These are phyloP conservation scores for Monochamus alternatus DNA, from an alignment of 2,888 invertebrate species.

Conservation along the genomic window DNA sequence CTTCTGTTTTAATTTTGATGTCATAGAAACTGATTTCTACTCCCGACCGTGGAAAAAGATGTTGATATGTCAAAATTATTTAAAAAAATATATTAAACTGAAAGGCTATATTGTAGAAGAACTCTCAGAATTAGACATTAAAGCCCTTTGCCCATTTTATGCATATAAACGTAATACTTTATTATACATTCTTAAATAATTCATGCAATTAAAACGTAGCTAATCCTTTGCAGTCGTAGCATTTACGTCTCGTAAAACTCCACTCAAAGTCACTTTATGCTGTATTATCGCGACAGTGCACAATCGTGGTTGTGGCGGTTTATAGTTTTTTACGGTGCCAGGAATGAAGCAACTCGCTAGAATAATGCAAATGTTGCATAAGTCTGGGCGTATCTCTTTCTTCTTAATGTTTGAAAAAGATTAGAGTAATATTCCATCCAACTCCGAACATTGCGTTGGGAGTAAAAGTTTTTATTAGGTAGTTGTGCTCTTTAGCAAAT, in stretches of 20 bases:
- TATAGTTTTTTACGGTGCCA: slow-evolving; percentile 25
- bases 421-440: not conserved
- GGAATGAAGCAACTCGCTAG: slow-evolving; percentile 6
- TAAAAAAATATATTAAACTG: too few species aligned
- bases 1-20: too few species aligned
- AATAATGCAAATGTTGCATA: slow-evolving; percentile 30
- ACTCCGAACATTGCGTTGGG: not conserved
- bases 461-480: slow-evolving; percentile 4
- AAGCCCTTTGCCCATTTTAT: too few species aligned
- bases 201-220: not conserved
- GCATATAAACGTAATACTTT: too few species aligned
- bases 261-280: slow-evolving; percentile 12
- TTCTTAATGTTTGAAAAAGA: slow-evolving; percentile 9
- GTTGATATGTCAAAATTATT: too few species aligned
- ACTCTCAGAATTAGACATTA: too few species aligned
- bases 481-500: too few species aligned
- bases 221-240: slow-evolving; percentile 1
- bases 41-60: too few species aligned
- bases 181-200: not conserved
- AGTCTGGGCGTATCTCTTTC: slow-evolving; percentile 15
- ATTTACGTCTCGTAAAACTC: not conserved
- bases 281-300: slow-evolving; percentile 23
- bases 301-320: slow-evolving; percentile 22
- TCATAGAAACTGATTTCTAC: too few species aligned
- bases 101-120: too few species aligned